Evolutionary conservation across 2,888 invertebrate species (phyloP).

Genomic region (Agonopterix arenella): DNA sequence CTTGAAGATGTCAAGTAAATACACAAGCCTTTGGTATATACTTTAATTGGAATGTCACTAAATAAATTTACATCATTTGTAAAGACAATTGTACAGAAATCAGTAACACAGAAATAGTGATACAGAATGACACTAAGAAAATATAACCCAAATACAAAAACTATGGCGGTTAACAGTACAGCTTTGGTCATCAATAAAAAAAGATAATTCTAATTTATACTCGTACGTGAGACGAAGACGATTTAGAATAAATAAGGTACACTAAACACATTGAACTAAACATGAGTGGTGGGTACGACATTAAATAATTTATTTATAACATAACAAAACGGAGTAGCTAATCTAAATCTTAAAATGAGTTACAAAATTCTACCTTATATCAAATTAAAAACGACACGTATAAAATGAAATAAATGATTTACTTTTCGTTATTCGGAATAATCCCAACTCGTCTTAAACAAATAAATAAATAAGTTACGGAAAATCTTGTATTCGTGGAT

Average conservation of each 20-base stretch:
- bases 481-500: no score
- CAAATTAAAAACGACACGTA: no score
- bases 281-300: constrained; percentile 24
- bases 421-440: no score
- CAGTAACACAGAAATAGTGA: constrained; percentile 15
- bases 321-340: not conserved
- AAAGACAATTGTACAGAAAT: constrained; percentile 35
- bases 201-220: constrained; percentile 9
- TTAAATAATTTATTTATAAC: constrained; percentile 10
- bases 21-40: constrained; percentile 45
- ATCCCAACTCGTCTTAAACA: no score
- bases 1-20: constrained; percentile 9
- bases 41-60: constrained; percentile 69
- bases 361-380: not conserved
- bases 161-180: constrained; percentile 50
- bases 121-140: constrained; percentile 5
- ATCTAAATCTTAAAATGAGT: not conserved
- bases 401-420: no score
- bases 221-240: constrained; percentile 13
- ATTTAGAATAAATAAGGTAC: constrained; percentile 20
- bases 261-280: constrained; percentile 10
- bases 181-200: constrained; percentile 40
- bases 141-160: constrained; percentile 26
- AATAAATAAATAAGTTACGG: no score
- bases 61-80: constrained; percentile 46